Conservation (phyloP, 1,140 invertebrate genomes). For the Diuraphis noxia region DNA sequence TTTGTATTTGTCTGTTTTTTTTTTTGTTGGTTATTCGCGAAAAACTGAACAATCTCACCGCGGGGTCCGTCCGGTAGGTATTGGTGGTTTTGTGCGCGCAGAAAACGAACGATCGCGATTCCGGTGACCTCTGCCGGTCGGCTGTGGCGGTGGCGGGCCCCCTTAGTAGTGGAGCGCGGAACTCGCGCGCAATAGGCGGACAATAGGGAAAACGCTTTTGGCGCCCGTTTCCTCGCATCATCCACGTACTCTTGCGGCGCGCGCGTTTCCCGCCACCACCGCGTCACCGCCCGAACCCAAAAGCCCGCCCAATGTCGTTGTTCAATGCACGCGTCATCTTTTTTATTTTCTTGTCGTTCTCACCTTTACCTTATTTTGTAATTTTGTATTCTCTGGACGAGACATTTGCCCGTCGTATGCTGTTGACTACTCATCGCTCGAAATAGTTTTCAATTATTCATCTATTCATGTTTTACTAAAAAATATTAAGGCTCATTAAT, state of each 20-base stretch:
- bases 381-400: background rate
- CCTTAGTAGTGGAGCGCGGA: background rate
- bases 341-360: background rate
- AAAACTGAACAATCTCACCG: background rate
- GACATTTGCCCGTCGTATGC: background rate
- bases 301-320: constrained; percentile 41
- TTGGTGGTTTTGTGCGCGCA: background rate
- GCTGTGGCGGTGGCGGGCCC: background rate
- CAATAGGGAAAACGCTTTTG: constrained; percentile 49
- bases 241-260: constrained; percentile 5
- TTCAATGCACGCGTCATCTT: background rate
- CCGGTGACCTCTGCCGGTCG: constrained; percentile 24
- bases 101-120: background rate
- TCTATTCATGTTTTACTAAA: too few relatives aligned
- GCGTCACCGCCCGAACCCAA: constrained; percentile 23
- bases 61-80: background rate
- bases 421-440: background rate
- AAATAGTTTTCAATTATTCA: background rate
- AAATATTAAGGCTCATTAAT: background rate
- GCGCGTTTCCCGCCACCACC: background rate
- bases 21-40: background rate
- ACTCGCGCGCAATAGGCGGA: background rate
- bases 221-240: constrained; percentile 44
- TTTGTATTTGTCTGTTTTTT: background rate
- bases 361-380: background rate